Base-by-base conservation (phyloP, 2,797 vertebrate species). In the Alosa sapidissima region DNA sequence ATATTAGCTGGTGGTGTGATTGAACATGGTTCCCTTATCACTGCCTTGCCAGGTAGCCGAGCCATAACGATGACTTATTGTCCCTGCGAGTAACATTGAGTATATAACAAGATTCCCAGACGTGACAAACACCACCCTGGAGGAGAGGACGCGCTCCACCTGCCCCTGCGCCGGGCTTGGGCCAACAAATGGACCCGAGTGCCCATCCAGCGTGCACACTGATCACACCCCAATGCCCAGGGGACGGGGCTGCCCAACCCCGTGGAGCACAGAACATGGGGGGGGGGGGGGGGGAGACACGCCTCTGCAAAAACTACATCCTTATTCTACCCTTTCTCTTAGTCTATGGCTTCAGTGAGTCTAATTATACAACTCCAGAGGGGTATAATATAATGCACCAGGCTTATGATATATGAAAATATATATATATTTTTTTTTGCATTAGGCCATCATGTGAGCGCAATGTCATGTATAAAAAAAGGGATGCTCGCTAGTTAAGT, bases 11-110 rank as follows among this genome's bases (percentile, higher is more conserved):
- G 90, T 85, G 88, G 89, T 85, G 92, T 96, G 95, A 95, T 95
- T 96, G 94, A 96, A 94, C 94, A 94, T 94, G 91, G 92, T 91
- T 94, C 93, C 92, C 94, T 95, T 95, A 95, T 96, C 95, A 95
- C 94, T 90, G 87, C 91, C 93, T 95, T 96, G 94, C 95, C 95
- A 95, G 95, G 94, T 94, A 94, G 93, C 91, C 92, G 88, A 89
- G 93, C 93, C 91, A 94, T 95, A 96, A 96, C 93, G 92, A 96
- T 96, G 95, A 96, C 94, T 95, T 96, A 96, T 95, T 93, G 91
- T 93, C 90, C 85, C 87, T 90, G 91, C 91, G 93, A 92, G 91
- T 93, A 94, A 94, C 94, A 92, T 91, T 89, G 91, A 93, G 94
- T 95, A 95, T 94, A 95, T 95, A 95, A 95, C 95, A 95, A 95